Conservation (phyloP, 2,888 invertebrate genomes). For the Yponomeuta sedellus region DNA sequence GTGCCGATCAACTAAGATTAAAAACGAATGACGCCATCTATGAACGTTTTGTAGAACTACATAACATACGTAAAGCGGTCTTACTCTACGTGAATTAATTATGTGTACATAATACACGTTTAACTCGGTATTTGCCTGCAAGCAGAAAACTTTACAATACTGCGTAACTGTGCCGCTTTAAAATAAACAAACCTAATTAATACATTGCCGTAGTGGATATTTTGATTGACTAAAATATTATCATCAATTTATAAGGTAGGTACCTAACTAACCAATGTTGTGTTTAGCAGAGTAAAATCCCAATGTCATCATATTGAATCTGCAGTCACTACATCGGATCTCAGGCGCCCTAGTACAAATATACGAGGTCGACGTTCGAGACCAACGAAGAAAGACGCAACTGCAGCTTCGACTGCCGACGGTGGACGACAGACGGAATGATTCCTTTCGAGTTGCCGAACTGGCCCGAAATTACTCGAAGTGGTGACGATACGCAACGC, state of each 20-base stretch:
- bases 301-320: too few species aligned
- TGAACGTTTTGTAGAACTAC: not conserved
- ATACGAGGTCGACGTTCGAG: slow-evolving; percentile 2
- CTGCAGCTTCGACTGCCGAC: not conserved
- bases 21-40: not conserved
- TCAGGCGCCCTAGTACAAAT: slow-evolving; percentile 6
- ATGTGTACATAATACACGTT: too few species aligned
- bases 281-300: too few species aligned
- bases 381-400: slow-evolving; percentile 13
- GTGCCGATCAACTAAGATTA: not conserved
- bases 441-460: slow-evolving; percentile 1
- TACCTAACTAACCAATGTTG: too few species aligned
- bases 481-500: not conserved
- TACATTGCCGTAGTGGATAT: too few species aligned
- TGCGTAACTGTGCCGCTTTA: too few species aligned
- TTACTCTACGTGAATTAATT: not conserved
- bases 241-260: too few species aligned
- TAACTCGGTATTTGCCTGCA: not conserved
- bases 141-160: too few species aligned
- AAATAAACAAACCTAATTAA: too few species aligned
- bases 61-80: slow-evolving; percentile 10
- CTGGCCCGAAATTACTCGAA: not conserved
- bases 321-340: not conserved
- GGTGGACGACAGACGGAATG: not conserved
- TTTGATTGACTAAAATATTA: too few species aligned